Evolutionary conservation across 2,797 vertebrate genomes (phyloP).

Genomic region (Hydrocynus forskahlii): DNA sequence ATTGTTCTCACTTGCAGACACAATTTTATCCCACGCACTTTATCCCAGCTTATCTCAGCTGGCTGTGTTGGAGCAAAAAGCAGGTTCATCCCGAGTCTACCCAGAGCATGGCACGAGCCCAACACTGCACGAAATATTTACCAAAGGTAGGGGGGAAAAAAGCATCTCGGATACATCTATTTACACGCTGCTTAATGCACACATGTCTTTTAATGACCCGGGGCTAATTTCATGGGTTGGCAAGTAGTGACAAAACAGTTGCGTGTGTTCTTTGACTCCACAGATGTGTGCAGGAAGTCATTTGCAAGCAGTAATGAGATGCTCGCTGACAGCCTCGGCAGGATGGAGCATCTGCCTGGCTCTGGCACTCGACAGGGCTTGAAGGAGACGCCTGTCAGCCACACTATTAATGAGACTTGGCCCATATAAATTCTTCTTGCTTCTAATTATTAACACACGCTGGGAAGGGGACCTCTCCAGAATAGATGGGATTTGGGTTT

Average conservation of each 20-base stretch:
- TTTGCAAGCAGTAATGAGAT: slow-evolving; percentile 68
- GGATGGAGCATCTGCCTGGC: slow-evolving; percentile 57
- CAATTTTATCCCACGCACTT: background rate
- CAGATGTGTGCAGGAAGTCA: slow-evolving; percentile 55
- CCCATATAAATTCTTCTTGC: slow-evolving; percentile 67
- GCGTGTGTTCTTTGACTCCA: slow-evolving; percentile 23
- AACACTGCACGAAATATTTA: slow-evolving; percentile 36
- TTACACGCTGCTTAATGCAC: background rate
- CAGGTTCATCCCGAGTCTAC: background rate
- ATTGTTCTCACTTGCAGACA: background rate
- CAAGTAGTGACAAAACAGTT: slow-evolving; percentile 51
- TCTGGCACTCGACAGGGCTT: slow-evolving; percentile 62
- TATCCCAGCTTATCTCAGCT: background rate
- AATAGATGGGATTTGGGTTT: slow-evolving; percentile 48
- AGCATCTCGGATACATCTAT: slow-evolving; percentile 35
- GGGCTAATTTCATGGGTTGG: slow-evolving; percentile 50
- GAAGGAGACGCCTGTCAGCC: slow-evolving; percentile 66
- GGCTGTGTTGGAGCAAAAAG: background rate
- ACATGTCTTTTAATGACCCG: slow-evolving; percentile 52
- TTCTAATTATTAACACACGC: slow-evolving; percentile 52
- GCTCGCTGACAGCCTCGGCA: slow-evolving; percentile 51
- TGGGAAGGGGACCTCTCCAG: slow-evolving; percentile 51
- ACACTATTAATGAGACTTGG: slow-evolving; percentile 67
- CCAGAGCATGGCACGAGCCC: background rate
- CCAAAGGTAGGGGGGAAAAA: slow-evolving; percentile 44